Percentiles rank a stretch among this genome's conserved stretches.
Evolutionary conservation across 2,888 invertebrate species (phyloP).

Genomic region (Polyommatus iphigenia): DNA sequence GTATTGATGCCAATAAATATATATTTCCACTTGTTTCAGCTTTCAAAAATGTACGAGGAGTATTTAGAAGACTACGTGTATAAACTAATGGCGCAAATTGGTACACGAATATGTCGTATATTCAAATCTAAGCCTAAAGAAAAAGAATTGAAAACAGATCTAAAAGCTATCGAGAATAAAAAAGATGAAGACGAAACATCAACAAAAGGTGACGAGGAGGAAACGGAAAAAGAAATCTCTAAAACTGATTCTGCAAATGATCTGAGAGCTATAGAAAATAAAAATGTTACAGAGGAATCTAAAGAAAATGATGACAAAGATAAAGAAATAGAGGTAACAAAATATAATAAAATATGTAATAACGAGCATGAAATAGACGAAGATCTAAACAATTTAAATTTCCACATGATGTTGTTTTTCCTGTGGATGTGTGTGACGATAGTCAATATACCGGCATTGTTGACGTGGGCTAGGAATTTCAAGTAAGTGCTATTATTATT

Average conservation of each 20-base stretch:
- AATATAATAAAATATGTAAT: conserved; percentile 39
- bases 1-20: no score
- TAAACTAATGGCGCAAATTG: conserved; percentile 67
- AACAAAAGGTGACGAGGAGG: neutral
- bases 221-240: neutral
- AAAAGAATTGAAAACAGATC: conserved; percentile 34
- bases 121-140: conserved; percentile 50
- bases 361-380: conserved; percentile 48
- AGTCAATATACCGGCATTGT: conserved; percentile 85
- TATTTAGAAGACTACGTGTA: conserved; percentile 84
- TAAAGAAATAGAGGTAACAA: neutral
- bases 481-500: conserved; percentile 73
- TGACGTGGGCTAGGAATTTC: conserved; percentile 91
- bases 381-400: conserved; percentile 80
- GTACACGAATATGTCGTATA: conserved; percentile 54
- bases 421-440: conserved; percentile 83
- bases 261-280: conserved; percentile 29
- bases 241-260: neutral
- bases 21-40: conserved; percentile 59
- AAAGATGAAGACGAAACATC: conserved; percentile 30
- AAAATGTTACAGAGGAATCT: conserved; percentile 25
- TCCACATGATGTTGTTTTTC: conserved; percentile 86
- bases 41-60: conserved; percentile 88
- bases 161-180: conserved; percentile 40
- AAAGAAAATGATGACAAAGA: neutral